Conservation (phyloP, 2,888 invertebrate species). For the Diogma glabrata region DNA sequence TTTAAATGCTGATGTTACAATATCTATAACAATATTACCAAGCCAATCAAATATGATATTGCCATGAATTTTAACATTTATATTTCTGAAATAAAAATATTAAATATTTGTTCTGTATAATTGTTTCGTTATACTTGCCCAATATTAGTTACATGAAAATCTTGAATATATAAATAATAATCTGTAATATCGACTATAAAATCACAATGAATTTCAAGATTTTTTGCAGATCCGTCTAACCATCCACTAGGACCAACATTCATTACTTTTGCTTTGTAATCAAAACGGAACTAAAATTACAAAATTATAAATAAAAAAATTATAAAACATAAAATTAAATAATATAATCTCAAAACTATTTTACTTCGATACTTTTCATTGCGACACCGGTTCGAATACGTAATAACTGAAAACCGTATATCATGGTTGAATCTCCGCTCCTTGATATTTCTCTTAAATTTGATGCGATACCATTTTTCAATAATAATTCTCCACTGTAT, state of each 20-base stretch:
- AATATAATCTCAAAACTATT: neutral
- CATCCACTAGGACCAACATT: slow-evolving; percentile 7
- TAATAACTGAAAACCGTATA: slow-evolving; percentile 5
- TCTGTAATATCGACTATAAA: slow-evolving; percentile 8
- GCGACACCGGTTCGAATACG: neutral
- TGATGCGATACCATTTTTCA: slow-evolving; percentile 21
- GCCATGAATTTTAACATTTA: slow-evolving; percentile 20
- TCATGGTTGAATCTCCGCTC: slow-evolving; percentile 1
- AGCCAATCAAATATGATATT: slow-evolving; percentile 21
- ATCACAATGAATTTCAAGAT: slow-evolving; percentile 4
- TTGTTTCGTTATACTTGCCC: too few relatives aligned
- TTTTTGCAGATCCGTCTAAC: neutral
- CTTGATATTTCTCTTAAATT: neutral
- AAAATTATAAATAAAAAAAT: neutral
- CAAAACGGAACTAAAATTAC: slow-evolving; percentile 8
- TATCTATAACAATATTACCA: slow-evolving; percentile 16
- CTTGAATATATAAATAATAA: slow-evolving; percentile 6
- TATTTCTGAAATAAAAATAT: too few relatives aligned
- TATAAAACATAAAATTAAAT: neutral
- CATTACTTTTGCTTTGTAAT: slow-evolving; percentile 7
- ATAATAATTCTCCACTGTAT: slow-evolving; percentile 23
- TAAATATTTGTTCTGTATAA: too few relatives aligned
- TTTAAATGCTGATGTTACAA: slow-evolving; percentile 17
- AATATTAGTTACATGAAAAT: slow-evolving; percentile 1
- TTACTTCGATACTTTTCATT: slow-evolving; percentile 5